Percentiles rank a stretch among this genome's conserved stretches.
These are phyloP conservation scores for Atherinomorus stipes DNA, from an alignment of 2,113 vertebrate genomes.

Conservation along the genomic window DNA sequence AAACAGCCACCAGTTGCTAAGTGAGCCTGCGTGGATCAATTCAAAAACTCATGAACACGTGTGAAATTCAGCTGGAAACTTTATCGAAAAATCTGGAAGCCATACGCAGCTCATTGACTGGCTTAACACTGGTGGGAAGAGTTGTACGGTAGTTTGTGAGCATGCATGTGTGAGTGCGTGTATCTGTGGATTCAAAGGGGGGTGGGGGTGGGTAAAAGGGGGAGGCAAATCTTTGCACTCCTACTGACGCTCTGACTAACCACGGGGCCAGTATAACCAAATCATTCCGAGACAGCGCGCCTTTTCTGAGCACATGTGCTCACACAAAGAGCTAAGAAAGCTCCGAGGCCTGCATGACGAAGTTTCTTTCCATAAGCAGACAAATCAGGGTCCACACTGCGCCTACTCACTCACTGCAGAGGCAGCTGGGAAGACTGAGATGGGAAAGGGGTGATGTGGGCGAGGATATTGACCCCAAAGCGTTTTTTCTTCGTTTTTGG, in stretches of 20 bases:
- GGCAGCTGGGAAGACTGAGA: slow-evolving; percentile 53
- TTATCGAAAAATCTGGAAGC: slow-evolving; percentile 69
- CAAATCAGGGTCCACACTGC: slow-evolving; percentile 46
- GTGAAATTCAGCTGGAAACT: slow-evolving; percentile 41
- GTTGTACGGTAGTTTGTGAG: slow-evolving; percentile 18
- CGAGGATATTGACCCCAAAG: slow-evolving; percentile 45
- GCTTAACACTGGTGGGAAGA: slow-evolving; percentile 23
- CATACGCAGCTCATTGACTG: slow-evolving; percentile 61
- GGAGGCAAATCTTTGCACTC: slow-evolving; percentile 11
- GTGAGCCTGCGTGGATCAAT: slow-evolving; percentile 54
- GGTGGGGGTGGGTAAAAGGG: slow-evolving; percentile 6
- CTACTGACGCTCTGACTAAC: slow-evolving; percentile 36
- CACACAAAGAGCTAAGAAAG: slow-evolving; percentile 68
- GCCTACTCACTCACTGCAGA: slow-evolving; percentile 69
- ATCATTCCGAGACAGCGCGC: slow-evolving; percentile 78
- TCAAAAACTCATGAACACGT: slow-evolving; percentile 41
- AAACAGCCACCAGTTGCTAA: slow-evolving; percentile 62
- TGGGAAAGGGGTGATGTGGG: neutral
- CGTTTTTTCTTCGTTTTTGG: slow-evolving; percentile 13
- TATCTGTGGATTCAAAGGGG: slow-evolving; percentile 9
- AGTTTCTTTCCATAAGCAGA: slow-evolving; percentile 54
- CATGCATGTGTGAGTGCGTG: slow-evolving; percentile 9
- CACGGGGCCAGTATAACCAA: slow-evolving; percentile 57
- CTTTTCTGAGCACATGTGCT: slow-evolving; percentile 69
- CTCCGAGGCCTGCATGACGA: slow-evolving; percentile 42